Evolutionary conservation across 2,113 vertebrate species (phyloP), one percentile per base, ranked within the genome.

Genomic region (Oriolus oriolus): DNA sequence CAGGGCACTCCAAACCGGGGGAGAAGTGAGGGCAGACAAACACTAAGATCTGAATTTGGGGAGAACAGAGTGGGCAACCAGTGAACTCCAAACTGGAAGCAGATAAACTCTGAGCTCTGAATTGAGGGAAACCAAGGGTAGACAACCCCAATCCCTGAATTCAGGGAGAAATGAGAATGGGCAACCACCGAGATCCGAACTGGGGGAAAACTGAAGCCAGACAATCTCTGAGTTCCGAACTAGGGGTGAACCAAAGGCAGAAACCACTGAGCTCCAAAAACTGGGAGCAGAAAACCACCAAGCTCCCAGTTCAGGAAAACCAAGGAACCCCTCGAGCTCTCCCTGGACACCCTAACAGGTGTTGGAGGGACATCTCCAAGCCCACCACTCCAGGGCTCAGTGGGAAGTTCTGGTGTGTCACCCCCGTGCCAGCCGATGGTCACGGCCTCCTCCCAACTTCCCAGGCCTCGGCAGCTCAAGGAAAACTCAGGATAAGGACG

Each of bases 391-490:
- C 37, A 4, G 2, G 24, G 16, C 19, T 69, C 54, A 28, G 16
- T 2, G 44, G 65, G 5, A 44, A 26, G 18, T 42, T 17, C 33
- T 16, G 1, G 13, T 2, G 27, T 31, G 56, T 24, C 21, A 10
- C 4, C 9, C 5, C 28, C 8, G 22, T 16, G 5, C 68, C 63
- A 4, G 11, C 7, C 1, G 1, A 53, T 5, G 7, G 3, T 68
- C 63, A 10, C 13, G 2, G 18, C 54, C 50, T n/a, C 80, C 81
- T 16, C 45, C 26, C 63, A 13, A 2, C 20, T 20, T 8, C 33
- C 41, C 42, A 26, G 44, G 49, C 52, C 90, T 50, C 2, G 2
- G 60, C 9, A 5, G 28, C 31, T 21, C 3, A 4, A 31, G 11
- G 12, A 30, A 68, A 66, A 30, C 2, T 16, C 37, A 16, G 5